Evolutionary conservation across 2,113 vertebrate genomes (phyloP).

Genomic region (Dascyllus trimaculatus): DNA sequence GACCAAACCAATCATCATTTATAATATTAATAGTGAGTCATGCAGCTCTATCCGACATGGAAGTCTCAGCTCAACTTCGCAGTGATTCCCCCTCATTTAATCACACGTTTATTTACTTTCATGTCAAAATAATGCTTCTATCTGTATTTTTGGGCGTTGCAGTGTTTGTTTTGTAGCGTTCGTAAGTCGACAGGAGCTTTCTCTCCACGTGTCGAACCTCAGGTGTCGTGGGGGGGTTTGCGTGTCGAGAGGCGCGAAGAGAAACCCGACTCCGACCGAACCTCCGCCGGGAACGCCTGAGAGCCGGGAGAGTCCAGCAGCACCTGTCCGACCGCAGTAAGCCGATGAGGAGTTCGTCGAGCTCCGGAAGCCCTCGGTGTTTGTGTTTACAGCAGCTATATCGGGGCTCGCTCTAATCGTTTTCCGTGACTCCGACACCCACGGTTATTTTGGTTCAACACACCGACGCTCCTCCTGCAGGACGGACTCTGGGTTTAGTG

Average conservation of each 20-base stretch:
- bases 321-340: slow-evolving; percentile 47
- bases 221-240: background rate
- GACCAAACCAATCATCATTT: too few species aligned
- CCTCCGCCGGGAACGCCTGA: slow-evolving; percentile 53
- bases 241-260: background rate
- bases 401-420: background rate
- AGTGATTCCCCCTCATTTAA: too few species aligned
- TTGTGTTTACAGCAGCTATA: slow-evolving; percentile 28
- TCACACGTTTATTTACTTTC: too few species aligned
- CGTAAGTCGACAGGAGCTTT: background rate
- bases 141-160: too few species aligned
- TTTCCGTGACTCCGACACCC: background rate
- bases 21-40: too few species aligned
- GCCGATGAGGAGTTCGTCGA: background rate
- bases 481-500: too few species aligned
- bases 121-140: too few species aligned
- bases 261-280: slow-evolving; percentile 52
- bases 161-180: too few species aligned
- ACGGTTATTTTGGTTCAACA: too few species aligned
- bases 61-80: too few species aligned
- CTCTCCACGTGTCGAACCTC: background rate
- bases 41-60: too few species aligned
- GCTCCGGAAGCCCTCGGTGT: background rate
- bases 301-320: slow-evolving; percentile 40
- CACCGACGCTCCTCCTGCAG: too few species aligned